Percentiles rank a stretch among this genome's conserved stretches.
These are phyloP conservation scores for Lomographa bimaculata DNA, from an alignment of 2,888 invertebrate species.

Conservation along the genomic window DNA sequence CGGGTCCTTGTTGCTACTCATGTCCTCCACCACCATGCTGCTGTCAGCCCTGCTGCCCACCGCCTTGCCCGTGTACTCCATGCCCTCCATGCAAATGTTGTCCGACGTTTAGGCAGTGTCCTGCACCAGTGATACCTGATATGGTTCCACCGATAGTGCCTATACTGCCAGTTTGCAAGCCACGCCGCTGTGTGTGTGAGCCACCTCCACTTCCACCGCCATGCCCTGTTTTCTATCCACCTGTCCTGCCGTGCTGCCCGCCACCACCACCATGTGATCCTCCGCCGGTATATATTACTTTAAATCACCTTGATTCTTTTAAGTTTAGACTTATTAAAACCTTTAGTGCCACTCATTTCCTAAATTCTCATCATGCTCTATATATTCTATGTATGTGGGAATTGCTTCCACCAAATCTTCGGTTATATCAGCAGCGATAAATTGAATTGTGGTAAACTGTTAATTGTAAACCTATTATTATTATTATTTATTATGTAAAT, in stretches of 20 bases:
- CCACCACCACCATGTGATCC: constrained; percentile 71
- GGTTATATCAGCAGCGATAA: too few species aligned
- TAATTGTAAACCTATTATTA: too few species aligned
- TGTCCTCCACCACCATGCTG: constrained; percentile 58
- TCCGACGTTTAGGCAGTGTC: constrained; percentile 63
- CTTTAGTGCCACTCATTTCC: too few species aligned
- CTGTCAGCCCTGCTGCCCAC: constrained; percentile 32
- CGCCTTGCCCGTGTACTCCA: constrained; percentile 67
- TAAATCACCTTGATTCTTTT: too few species aligned
- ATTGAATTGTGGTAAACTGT: too few species aligned
- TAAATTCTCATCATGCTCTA: too few species aligned
- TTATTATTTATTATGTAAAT: too few species aligned
- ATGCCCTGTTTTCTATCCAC: constrained; percentile 65
- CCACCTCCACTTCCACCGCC: constrained; percentile 52
- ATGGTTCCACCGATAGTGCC: constrained; percentile 71
- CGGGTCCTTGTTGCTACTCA: constrained; percentile 51
- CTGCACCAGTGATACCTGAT: constrained; percentile 67
- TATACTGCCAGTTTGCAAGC: constrained; percentile 61
- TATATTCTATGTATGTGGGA: too few species aligned
- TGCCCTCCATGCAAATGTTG: constrained; percentile 68
- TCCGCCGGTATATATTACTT: constrained; percentile 58
- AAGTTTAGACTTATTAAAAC: too few species aligned
- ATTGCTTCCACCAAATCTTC: too few species aligned
- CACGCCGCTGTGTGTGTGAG: constrained; percentile 50
- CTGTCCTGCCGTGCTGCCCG: constrained; percentile 71